Conservation (phyloP, 2,113 vertebrate genomes). For the Recurvirostra avosetta region DNA sequence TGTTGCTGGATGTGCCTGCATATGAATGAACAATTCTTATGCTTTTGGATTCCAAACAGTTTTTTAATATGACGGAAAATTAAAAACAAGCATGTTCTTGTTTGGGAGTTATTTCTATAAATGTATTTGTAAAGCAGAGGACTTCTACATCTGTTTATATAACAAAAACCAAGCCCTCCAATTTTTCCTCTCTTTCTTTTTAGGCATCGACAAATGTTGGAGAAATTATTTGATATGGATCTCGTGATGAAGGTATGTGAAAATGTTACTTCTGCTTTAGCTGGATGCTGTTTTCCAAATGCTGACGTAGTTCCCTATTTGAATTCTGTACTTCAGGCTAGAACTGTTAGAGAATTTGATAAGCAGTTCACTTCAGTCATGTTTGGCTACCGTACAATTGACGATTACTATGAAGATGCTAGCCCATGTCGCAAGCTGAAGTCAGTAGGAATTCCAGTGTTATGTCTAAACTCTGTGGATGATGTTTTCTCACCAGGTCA, state of each 20-base stretch:
- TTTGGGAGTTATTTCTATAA: neutral
- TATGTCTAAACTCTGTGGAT: slow-evolving; percentile 94
- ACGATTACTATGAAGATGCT: slow-evolving; percentile 95
- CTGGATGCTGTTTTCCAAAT: neutral
- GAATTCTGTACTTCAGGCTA: slow-evolving; percentile 81
- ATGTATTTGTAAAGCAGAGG: neutral
- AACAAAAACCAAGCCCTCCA: neutral
- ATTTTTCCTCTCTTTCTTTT: neutral
- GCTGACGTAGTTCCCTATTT: slow-evolving; percentile 9
- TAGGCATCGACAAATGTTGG: slow-evolving; percentile 92
- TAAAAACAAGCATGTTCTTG: neutral
- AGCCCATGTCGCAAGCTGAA: slow-evolving; percentile 89
- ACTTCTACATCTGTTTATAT: neutral
- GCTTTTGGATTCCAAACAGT: neutral
- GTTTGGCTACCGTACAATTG: slow-evolving; percentile 93
- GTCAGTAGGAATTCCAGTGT: slow-evolving; percentile 92
- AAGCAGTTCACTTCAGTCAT: slow-evolving; percentile 94
- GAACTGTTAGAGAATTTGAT: slow-evolving; percentile 94
- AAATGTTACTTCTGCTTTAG: neutral
- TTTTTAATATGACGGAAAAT: neutral
- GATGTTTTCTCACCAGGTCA: slow-evolving; percentile 96
- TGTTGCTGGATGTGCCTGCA: neutral
- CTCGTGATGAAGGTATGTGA: slow-evolving; percentile 93
- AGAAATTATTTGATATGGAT: slow-evolving; percentile 92
- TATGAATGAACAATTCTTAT: neutral